phyloP scores from a whole-genome alignment of 2,797 vertebrate genomes.

The Helicolenus hilgendorfi region DNA sequence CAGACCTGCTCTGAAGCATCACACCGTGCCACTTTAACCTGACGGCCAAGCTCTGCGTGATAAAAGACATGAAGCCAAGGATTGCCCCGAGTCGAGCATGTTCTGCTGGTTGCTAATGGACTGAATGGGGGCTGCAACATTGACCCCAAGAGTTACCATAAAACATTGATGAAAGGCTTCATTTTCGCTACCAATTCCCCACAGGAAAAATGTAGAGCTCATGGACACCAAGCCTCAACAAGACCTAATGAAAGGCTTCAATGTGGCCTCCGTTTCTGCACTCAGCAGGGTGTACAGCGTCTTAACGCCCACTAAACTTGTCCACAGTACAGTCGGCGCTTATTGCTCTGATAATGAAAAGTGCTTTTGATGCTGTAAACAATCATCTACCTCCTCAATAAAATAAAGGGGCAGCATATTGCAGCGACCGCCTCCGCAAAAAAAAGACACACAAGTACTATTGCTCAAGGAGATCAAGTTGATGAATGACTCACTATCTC shows the following conservation, averaged over 20 bases:
- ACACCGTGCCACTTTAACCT: background rate
- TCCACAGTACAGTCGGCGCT: background rate
- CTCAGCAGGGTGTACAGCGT: background rate
- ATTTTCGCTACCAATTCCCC: slow-evolving; percentile 6
- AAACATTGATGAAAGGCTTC: slow-evolving; percentile 63
- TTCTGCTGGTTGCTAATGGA: slow-evolving; percentile 58
- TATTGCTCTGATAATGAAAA: slow-evolving; percentile 34
- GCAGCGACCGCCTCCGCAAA: background rate
- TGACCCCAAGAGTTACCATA: slow-evolving; percentile 5
- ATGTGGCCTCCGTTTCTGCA: background rate
- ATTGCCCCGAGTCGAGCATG: slow-evolving; percentile 13
- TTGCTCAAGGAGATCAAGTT: slow-evolving; percentile 36
- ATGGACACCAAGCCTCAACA: slow-evolving; percentile 7
- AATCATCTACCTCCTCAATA: slow-evolving; percentile 26
- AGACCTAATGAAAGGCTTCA: slow-evolving; percentile 25
- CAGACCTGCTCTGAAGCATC: slow-evolving; percentile 28
- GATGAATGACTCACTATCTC: slow-evolving; percentile 57
- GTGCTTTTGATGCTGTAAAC: slow-evolving; percentile 27
- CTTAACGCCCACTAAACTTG: background rate
- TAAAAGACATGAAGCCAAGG: background rate
- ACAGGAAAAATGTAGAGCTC: slow-evolving; percentile 1
- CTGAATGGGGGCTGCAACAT: background rate
- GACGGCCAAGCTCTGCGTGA: background rate
- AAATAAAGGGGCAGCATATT: slow-evolving; percentile 12
- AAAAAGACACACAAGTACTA: slow-evolving; percentile 8